A percentile compares a stretch with the other conserved stretches of the same genome.
phyloP scores from a whole-genome alignment of 2,797 vertebrate species.

The Cirrhinus mrigala region DNA sequence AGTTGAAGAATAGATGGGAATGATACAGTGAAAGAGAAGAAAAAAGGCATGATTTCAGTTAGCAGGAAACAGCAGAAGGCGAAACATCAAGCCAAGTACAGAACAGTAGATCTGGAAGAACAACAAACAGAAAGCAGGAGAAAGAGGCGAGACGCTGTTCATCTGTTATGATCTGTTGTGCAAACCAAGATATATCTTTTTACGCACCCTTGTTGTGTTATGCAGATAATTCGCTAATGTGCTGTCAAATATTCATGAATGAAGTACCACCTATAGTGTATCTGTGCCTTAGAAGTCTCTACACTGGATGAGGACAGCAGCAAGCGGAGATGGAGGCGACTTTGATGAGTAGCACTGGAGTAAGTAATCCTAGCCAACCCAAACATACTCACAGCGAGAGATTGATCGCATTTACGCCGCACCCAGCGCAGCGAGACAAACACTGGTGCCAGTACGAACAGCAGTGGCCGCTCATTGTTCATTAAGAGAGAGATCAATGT shows the following conservation, averaged over 20 bases:
- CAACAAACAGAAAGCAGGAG: slow-evolving; percentile 15
- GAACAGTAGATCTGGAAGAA: slow-evolving; percentile 51
- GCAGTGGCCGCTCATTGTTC: slow-evolving; percentile 47
- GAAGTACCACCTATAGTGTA: slow-evolving; percentile 12
- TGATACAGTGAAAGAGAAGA: slow-evolving; percentile 39
- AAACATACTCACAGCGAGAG: slow-evolving; percentile 40
- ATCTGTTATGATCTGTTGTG: neutral
- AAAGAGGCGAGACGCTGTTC: neutral
- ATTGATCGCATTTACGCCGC: slow-evolving; percentile 46
- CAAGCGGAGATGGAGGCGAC: slow-evolving; percentile 3
- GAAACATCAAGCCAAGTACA: slow-evolving; percentile 43
- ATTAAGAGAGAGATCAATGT: slow-evolving; percentile 51
- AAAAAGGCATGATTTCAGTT: slow-evolving; percentile 38
- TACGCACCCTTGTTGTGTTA: neutral
- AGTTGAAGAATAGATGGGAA: slow-evolving; percentile 48
- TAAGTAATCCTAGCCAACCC: slow-evolving; percentile 49
- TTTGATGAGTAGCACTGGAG: slow-evolving; percentile 25
- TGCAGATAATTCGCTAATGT: slow-evolving; percentile 17
- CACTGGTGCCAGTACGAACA: slow-evolving; percentile 44
- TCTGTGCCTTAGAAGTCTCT: neutral
- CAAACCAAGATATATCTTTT: slow-evolving; percentile 6
- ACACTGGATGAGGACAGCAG: slow-evolving; percentile 11
- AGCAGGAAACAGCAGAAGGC: slow-evolving; percentile 18
- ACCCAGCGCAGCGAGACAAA: slow-evolving; percentile 38
- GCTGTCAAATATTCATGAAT: slow-evolving; percentile 28